A percentile compares a stretch with the other conserved stretches of the same genome.
Conservation (phyloP, 2,888 invertebrate species). For the Neoascia interrupta region DNA sequence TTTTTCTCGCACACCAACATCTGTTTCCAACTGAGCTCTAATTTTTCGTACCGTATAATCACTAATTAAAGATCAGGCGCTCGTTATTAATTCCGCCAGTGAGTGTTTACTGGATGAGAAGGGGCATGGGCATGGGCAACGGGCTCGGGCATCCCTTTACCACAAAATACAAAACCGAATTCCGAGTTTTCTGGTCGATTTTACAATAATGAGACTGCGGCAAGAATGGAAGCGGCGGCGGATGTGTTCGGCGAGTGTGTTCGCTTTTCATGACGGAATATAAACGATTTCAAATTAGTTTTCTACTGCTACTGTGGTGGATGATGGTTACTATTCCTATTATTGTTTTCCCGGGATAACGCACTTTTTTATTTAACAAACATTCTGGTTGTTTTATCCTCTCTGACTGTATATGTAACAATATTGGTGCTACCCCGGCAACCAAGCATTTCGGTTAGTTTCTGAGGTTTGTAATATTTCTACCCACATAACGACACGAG, state of each 20-base stretch:
- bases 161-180: constrained; percentile 60
- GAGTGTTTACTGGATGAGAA: no score
- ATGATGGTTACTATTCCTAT: constrained; percentile 52
- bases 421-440: not conserved
- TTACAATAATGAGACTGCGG: constrained; percentile 61
- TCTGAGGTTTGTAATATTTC: constrained; percentile 68
- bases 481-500: no score
- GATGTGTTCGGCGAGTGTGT: constrained; percentile 38
- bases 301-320: constrained; percentile 52
- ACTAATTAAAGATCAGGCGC: constrained; percentile 68
- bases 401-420: not conserved
- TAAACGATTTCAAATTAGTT: constrained; percentile 66
- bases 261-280: constrained; percentile 57
- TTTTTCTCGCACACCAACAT: constrained; percentile 3
- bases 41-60: constrained; percentile 61
- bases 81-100: constrained; percentile 62
- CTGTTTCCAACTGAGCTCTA: constrained; percentile 20
- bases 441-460: constrained; percentile 61
- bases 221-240: not conserved
- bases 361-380: constrained; percentile 3
- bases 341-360: constrained; percentile 60
- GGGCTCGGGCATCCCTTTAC: constrained; percentile 3
- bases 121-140: not conserved
- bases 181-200: constrained; percentile 60
- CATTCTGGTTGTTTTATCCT: constrained; percentile 7